These are phyloP conservation scores for Oriolus oriolus DNA, from an alignment of 2,113 vertebrate species.

Conservation along the genomic window DNA sequence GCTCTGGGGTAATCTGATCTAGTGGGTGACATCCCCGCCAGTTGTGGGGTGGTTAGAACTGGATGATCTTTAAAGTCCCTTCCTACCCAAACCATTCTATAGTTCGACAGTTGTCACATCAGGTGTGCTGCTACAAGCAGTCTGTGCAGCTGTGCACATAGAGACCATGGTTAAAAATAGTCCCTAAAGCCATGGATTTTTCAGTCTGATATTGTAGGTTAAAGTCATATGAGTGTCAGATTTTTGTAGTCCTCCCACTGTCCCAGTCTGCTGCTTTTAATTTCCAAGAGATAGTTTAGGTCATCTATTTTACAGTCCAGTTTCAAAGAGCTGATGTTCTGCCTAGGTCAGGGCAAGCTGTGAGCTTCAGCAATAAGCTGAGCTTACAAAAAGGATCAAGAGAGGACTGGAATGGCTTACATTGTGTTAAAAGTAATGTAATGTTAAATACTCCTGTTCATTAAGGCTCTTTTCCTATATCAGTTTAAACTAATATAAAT, in stretches of 20 bases:
- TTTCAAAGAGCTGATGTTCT: background rate
- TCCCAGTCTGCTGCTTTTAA: background rate
- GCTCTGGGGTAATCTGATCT: background rate
- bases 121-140: background rate
- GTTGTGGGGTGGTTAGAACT: no score
- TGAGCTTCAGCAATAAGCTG: background rate
- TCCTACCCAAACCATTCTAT: background rate
- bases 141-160: background rate
- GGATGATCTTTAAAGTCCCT: background rate
- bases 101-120: background rate
- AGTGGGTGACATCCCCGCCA: background rate
- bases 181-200: background rate
- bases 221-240: background rate
- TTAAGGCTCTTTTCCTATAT: background rate
- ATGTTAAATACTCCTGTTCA: background rate
- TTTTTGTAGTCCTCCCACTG: background rate
- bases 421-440: background rate
- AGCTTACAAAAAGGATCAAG: background rate
- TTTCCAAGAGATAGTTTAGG: background rate
- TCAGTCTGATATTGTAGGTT: background rate
- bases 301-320: background rate
- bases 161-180: background rate
- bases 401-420: background rate
- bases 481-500: background rate
- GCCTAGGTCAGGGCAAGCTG: background rate